Percentiles rank a stretch among this genome's conserved stretches.
phyloP scores from a whole-genome alignment of 2,888 invertebrate species.

The Lutraria lutraria region DNA sequence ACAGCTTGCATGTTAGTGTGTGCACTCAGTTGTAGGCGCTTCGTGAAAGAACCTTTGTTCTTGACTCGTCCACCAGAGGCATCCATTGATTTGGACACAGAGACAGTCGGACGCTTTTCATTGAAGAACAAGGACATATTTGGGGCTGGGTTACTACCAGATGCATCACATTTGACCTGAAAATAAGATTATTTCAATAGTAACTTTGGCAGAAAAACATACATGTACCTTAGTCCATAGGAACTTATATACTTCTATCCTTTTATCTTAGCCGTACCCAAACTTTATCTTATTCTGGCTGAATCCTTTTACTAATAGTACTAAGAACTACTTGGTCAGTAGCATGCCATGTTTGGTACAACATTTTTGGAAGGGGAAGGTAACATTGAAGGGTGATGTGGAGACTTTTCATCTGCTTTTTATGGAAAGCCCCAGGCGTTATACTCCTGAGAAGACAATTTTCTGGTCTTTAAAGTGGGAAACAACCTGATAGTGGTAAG shows the following conservation, averaged over 20 bases:
- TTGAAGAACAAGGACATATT: constrained; percentile 42
- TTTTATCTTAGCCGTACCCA: too few species aligned
- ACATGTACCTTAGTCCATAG: background rate
- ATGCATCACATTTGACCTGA: constrained; percentile 50
- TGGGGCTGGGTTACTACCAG: constrained; percentile 62
- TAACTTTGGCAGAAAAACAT: background rate
- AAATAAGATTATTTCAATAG: background rate
- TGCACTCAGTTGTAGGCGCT: background rate
- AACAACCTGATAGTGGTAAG: too few species aligned
- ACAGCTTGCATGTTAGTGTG: constrained; percentile 25
- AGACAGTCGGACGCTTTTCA: background rate
- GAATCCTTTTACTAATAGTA: too few species aligned
- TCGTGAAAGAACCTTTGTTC: background rate
- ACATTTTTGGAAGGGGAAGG: too few species aligned
- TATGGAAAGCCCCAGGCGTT: too few species aligned
- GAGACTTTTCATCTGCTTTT: too few species aligned
- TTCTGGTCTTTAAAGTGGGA: too few species aligned
- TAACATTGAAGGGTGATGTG: too few species aligned
- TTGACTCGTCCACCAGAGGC: background rate
- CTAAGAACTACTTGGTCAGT: background rate
- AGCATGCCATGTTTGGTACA: too few species aligned
- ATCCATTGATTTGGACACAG: background rate
- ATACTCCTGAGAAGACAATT: too few species aligned
- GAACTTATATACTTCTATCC: too few species aligned
- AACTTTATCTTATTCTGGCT: too few species aligned